A percentile compares a stretch with the other conserved stretches of the same genome.
Conservation (phyloP, 2,113 vertebrate species). For the Bos javanicus region DNA sequence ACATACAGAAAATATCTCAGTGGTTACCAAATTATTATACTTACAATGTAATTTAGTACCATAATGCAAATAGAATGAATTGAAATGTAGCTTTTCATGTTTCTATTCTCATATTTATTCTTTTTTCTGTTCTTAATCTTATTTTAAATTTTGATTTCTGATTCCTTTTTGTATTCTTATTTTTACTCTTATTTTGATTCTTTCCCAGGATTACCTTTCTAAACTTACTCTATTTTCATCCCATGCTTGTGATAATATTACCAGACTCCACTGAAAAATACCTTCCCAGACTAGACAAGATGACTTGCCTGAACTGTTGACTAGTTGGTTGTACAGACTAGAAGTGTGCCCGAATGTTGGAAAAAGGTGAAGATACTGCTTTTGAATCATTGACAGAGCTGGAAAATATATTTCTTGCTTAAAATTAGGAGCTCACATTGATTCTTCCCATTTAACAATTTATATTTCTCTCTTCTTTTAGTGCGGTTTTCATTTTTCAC, state of each 20-base stretch:
- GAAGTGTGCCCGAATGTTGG: not conserved
- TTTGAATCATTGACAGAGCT: not conserved
- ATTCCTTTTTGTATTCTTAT: not conserved
- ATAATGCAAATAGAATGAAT: not conserved
- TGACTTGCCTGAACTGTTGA: not conserved
- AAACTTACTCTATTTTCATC: not conserved
- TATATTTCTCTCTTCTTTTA: slow-evolving; percentile 25
- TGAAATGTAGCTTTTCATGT: not conserved
- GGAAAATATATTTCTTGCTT: slow-evolving; percentile 18
- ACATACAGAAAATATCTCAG: not conserved
- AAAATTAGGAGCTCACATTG: slow-evolving; percentile 32
- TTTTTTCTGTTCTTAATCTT: not conserved
- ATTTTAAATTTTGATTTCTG: not conserved
- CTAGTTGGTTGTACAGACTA: not conserved
- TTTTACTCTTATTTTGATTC: not conserved
- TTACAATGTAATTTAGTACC: slow-evolving; percentile 22
- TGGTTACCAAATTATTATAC: not conserved
- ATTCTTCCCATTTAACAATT: slow-evolving; percentile 13
- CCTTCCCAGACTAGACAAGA: not conserved
- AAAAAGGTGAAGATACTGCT: not conserved
- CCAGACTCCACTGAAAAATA: not conserved
- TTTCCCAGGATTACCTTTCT: not conserved
- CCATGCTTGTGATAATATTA: not conserved
- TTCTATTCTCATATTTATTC: not conserved
- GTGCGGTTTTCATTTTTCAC: slow-evolving; percentile 33